Evolutionary conservation across 2,888 invertebrate genomes (phyloP).

Genomic region (Limenitis camilla): DNA sequence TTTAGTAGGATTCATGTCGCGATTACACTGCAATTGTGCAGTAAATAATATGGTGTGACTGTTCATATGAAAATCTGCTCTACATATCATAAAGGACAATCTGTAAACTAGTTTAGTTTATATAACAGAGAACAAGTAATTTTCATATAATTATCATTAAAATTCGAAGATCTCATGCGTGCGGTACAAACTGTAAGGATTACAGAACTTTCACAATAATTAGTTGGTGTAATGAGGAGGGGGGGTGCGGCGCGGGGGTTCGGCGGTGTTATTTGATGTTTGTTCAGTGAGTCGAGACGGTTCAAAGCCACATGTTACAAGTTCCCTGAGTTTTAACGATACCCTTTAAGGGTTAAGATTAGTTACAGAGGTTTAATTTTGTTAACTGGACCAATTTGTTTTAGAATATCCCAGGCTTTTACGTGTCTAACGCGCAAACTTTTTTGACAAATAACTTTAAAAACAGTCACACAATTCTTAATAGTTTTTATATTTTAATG

Average conservation of each 20-base stretch:
- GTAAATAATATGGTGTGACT: too few species aligned
- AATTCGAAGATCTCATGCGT: constrained; percentile 4
- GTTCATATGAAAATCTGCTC: too few species aligned
- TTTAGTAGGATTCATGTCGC: too few species aligned
- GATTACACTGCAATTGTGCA: too few species aligned
- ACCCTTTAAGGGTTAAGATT: constrained; percentile 11
- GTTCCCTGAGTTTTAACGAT: constrained; percentile 19
- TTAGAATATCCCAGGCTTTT: background rate
- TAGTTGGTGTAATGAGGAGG: constrained; percentile 20
- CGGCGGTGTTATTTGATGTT: too few species aligned
- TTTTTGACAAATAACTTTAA: too few species aligned
- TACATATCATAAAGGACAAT: too few species aligned
- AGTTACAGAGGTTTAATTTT: constrained; percentile 10
- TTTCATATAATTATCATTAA: background rate
- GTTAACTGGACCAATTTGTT: constrained; percentile 8
- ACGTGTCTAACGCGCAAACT: too few species aligned
- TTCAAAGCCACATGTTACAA: constrained; percentile 33
- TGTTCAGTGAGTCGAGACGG: constrained; percentile 22
- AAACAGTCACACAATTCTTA: too few species aligned
- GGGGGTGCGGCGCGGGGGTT: background rate
- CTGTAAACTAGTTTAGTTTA: background rate
- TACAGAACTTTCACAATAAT: constrained; percentile 19
- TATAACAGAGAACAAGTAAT: background rate
- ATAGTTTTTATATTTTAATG: too few species aligned
- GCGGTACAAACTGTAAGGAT: constrained; percentile 12